Base-by-base conservation (phyloP, 2,797 vertebrate genomes). In the Decapterus maruadsi region DNA sequence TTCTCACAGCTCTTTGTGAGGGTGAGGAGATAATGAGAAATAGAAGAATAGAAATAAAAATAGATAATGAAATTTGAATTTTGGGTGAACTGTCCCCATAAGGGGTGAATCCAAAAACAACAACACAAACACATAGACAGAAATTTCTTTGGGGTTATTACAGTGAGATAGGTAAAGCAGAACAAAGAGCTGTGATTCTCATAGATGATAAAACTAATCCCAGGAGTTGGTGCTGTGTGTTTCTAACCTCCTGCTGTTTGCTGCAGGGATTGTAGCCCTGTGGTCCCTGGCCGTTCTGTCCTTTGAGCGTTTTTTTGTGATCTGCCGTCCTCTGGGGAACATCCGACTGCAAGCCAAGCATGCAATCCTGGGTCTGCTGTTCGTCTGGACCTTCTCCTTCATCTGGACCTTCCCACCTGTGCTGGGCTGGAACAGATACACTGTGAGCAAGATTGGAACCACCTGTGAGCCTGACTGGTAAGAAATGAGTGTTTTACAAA, bases 381-480 rank as follows among this genome's bases (percentile, higher is more conserved):
- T 97, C 1, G 96, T 97, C 48, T 97, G 97, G 97, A 91, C 90
- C 38, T 98, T 96, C 87, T 97, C 97, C 78, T 96, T 98, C 77
- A 81, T 97, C 84, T 98, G 97, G 93, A 97, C 97, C 53, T 91
- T 97, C 67, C 97, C 96, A 45, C 97, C 97, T 0, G 93, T 95
- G 19, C 79, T 97, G 78, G 97, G 97, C 26, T 98, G 97, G 97
- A 97, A 96, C 94, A 97, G 96, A 90, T 98, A 98, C 87, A 97
- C 96, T 0, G 88, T 96, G 72, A 98, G 96, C 93, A 97, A 96
- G 93, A 97, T 98, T 58, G 97, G 97, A 72, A 98, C 97, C 63
- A 98, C 97, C 14, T 98, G 97, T 89, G 97, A 98, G 88, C 97
- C 96, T 0, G 97, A 97, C 93, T 98, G 97, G 97, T 98, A 93